These are phyloP conservation scores for Steatocranus sp. DNA, from an alignment of 2,797 vertebrate genomes.

Conservation along the genomic window DNA sequence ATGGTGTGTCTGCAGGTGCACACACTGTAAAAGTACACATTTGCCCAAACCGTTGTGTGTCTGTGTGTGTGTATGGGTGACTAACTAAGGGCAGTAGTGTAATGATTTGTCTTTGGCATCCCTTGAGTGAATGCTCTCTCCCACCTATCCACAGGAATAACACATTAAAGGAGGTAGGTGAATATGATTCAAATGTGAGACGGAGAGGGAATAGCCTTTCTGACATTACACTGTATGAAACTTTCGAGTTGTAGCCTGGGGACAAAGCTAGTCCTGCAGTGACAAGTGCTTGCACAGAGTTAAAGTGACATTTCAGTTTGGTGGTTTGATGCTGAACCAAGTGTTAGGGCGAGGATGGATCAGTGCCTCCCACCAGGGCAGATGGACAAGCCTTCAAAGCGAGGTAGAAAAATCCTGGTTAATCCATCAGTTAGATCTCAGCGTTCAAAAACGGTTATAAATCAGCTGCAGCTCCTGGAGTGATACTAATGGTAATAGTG, in stretches of 20 bases:
- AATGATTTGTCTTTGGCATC: constrained; percentile 31
- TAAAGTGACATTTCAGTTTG: constrained; percentile 69
- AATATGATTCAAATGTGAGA: constrained; percentile 47
- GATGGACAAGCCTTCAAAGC: constrained; percentile 38
- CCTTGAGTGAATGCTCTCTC: constrained; percentile 31
- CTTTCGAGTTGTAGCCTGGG: constrained; percentile 30
- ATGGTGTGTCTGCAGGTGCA: neutral
- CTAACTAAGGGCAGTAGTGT: constrained; percentile 10
- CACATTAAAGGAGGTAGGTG: constrained; percentile 45
- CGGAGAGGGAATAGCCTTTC: constrained; percentile 39
- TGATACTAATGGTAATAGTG: constrained; percentile 29
- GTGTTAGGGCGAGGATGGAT: constrained; percentile 49
- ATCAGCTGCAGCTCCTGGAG: constrained; percentile 19
- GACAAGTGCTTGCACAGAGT: constrained; percentile 51
- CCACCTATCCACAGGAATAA: constrained; percentile 35
- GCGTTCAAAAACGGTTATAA: constrained; percentile 21
- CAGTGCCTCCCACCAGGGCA: constrained; percentile 40
- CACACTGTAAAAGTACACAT: neutral
- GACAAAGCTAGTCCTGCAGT: constrained; percentile 45
- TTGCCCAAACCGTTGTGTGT: neutral
- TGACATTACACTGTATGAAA: constrained; percentile 45
- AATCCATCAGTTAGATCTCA: constrained; percentile 10
- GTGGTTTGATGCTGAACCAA: constrained; percentile 50
- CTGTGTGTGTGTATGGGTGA: neutral
- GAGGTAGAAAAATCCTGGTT: constrained; percentile 10